These are phyloP conservation scores for Natator depressus DNA, from an alignment of 2,113 vertebrate genomes.

Conservation along the genomic window DNA sequence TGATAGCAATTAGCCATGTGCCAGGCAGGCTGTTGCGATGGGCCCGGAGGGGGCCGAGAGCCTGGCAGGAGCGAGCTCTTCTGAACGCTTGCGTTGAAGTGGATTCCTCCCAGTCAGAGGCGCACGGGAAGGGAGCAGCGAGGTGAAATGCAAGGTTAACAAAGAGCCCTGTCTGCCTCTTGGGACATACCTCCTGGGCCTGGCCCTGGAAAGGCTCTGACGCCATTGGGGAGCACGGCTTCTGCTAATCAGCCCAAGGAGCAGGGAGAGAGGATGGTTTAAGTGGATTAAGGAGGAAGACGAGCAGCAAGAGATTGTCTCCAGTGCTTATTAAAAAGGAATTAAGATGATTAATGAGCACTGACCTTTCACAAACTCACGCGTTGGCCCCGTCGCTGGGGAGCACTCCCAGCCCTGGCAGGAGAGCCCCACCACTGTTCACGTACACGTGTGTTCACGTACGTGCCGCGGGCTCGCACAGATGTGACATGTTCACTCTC, in stretches of 20 bases:
- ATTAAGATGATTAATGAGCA: constrained; percentile 34
- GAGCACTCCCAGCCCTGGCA: neutral
- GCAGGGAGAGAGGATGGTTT: neutral
- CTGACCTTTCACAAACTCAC: constrained; percentile 41
- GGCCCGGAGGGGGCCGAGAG: neutral
- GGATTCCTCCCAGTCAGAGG: too few relatives aligned
- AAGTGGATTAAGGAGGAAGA: neutral
- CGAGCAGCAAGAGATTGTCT: neutral
- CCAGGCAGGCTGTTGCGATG: neutral
- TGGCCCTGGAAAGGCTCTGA: neutral
- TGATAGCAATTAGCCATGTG: neutral
- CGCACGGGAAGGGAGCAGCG: too few relatives aligned
- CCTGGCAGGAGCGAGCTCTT: neutral
- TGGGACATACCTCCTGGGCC: neutral
- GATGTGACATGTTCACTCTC: neutral
- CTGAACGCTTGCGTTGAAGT: neutral
- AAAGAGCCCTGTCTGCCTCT: neutral
- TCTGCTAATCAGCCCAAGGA: neutral
- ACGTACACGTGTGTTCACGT: neutral
- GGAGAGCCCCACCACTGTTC: neutral
- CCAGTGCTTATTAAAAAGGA: constrained; percentile 58
- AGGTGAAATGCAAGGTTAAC: neutral
- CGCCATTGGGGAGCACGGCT: neutral
- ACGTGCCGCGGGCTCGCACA: neutral
- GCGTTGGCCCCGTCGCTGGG: neutral